Evolutionary conservation across 2,113 vertebrate genomes (phyloP).

Genomic region (Corythaixoides concolor): DNA sequence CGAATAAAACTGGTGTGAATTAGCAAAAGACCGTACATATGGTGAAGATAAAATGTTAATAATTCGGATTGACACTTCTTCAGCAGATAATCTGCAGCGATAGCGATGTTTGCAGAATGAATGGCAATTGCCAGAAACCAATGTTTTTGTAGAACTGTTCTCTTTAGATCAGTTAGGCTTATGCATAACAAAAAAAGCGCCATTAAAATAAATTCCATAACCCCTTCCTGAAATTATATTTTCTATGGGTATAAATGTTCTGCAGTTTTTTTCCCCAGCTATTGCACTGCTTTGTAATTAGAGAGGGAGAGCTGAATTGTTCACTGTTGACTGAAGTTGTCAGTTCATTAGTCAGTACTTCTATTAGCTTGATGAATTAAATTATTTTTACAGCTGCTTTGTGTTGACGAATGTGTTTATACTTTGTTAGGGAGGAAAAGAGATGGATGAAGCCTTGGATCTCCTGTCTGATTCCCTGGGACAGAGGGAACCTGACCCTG

Average conservation of each 20-base stretch:
- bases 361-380: neutral
- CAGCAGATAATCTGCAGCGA: neutral
- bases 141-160: neutral
- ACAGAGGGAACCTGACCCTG: slow-evolving; percentile 71
- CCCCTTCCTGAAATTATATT: neutral
- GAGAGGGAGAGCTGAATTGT: neutral
- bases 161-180: neutral
- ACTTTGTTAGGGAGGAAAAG: slow-evolving; percentile 44
- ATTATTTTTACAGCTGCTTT: neutral
- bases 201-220: neutral
- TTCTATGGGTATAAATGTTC: neutral
- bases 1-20: neutral
- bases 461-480: slow-evolving; percentile 75
- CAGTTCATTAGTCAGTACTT: neutral
- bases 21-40: neutral
- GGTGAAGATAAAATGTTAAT: neutral
- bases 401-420: neutral
- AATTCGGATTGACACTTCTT: neutral
- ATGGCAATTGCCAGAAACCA: neutral
- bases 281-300: neutral
- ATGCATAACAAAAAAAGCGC: neutral
- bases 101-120: neutral
- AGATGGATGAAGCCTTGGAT: slow-evolving; percentile 74
- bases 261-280: neutral
- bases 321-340: neutral